Base-by-base conservation (phyloP, 2,113 vertebrate genomes). In the Cariama cristata region DNA sequence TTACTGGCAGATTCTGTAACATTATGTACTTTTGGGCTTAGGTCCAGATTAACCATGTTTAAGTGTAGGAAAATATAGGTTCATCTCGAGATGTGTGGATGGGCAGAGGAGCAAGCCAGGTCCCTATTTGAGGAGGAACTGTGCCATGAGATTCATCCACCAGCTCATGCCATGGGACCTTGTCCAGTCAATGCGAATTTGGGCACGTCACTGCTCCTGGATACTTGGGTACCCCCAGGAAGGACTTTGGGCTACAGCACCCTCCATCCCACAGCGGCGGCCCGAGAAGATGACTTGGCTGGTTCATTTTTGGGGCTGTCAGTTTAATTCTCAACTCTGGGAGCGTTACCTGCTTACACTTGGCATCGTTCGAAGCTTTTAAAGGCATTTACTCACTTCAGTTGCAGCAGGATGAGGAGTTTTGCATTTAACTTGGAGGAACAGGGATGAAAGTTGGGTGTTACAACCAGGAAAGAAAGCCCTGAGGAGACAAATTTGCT, bases 31-130 rank as follows among this genome's bases (percentile, higher is more conserved):
- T 80, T 88, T 24, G 69, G 94, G 76, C 81, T 73, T 16, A 19
- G 20, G 40, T 88, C 92, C 97, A 96, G 88, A 32, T 96, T 77
- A 76, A 49, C 88, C 77, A 82, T 45, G 59, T 86, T 77, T 86
- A 90, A 95, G 79, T 10, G 58, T 88, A 83, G 81, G 93, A 97
- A 98, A 97, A 94, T 23, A 40, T 13, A 75, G 91, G 84, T 66
- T 94, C 93, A 95, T 96, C 84, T 91, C 68, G 62, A 89, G 87
- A 79, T 12, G 60, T 20, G 83, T 72, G 76, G 79, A 50, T 30
- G 50, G 45, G 50, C 53, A 77, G 49, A 73, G 27, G 56, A 88
- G 22, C 40, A 35, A 62, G 42, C 40, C 56, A 58, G 50, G 32
- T 53, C 55, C 62, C 19, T 22, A 3, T 11, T 3, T 2, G 0